Base-by-base conservation (phyloP, 53 echinoderm and acorn worm genomes). In the Pentamera pediparva region DNA sequence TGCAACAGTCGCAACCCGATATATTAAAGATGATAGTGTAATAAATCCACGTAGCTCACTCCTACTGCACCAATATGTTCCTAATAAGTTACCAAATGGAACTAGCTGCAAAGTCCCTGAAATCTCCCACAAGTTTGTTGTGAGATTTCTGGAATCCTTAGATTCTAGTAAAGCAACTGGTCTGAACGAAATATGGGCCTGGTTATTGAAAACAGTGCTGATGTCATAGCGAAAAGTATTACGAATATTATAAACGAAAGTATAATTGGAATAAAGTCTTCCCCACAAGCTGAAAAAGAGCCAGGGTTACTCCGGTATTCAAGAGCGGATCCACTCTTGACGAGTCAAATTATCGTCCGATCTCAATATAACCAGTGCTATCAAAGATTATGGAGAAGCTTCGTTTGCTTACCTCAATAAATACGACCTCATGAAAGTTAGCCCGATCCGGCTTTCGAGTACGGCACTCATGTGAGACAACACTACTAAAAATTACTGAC, bases 361-460 rank as follows among this genome's bases (percentile, higher is more conserved):
- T 62, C 17, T 35, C 62, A 18, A 37, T 35, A 18, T 35, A 37
- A 62, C 38, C 20, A 3, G 62, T 62, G 17, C 24, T 36, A 17
- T 62, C 62, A 4, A 62, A 62, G 20, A 62, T 36, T 37, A 13
- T 62, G 22, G 10, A 62, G 36, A 62, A 37, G 37, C 62, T 54
- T 0, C 55, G 2, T 54, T 9, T 54, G 55, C 55, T 7, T n/a
- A 24, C 1, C 15, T 43, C 9, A 43, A 43, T 43, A 15, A 43
- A 43, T 43, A 15, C 43, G 18, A 43, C 9, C 43, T 43, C n/a
- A n/a, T n/a, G n/a, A n/a, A n/a, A n/a, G n/a, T n/a, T n/a, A n/a
- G n/a, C n/a, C n/a, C n/a, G n/a, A n/a, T n/a, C n/a, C n/a, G n/a
- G n/a, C n/a, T n/a, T n/a, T n/a, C n/a, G n/a, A n/a, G n/a, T n/a